Percentiles rank a stretch among this genome's conserved stretches.
phyloP scores from a whole-genome alignment of 1,140 invertebrate genomes.

The Drosophila persimilis region DNA sequence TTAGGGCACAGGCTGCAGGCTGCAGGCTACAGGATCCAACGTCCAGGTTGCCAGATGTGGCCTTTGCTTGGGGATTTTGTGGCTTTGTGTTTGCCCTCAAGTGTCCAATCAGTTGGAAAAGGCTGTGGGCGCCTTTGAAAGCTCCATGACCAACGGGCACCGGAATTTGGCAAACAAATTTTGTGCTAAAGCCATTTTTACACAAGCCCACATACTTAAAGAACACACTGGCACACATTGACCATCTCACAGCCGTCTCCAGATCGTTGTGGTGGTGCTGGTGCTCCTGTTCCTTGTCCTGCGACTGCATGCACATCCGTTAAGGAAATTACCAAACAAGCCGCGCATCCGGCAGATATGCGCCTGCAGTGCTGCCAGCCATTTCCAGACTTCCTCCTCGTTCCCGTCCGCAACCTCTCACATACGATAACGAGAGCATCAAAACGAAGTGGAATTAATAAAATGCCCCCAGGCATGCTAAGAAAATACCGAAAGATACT shows the following conservation, averaged over 20 bases:
- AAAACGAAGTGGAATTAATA: slow-evolving; percentile 71
- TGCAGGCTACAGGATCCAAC: too few relatives aligned
- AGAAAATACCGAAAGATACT: background rate
- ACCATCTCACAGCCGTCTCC: slow-evolving; percentile 10
- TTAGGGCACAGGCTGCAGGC: background rate
- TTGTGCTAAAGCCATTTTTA: slow-evolving; percentile 16
- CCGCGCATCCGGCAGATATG: slow-evolving; percentile 76
- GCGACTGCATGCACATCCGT: slow-evolving; percentile 74
- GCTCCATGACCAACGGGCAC: slow-evolving; percentile 15
- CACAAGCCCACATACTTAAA: slow-evolving; percentile 1
- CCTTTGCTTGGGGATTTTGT: slow-evolving; percentile 21
- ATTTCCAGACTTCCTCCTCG: slow-evolving; percentile 25
- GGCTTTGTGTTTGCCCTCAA: slow-evolving; percentile 33
- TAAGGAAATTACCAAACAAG: slow-evolving; percentile 81
- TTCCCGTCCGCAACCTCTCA: background rate
- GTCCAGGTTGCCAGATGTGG: background rate
- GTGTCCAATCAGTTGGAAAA: slow-evolving; percentile 67
- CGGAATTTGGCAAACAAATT: slow-evolving; percentile 52
- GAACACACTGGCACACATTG: slow-evolving; percentile 23
- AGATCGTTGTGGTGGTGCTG: slow-evolving; percentile 42
- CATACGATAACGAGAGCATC: slow-evolving; percentile 45
- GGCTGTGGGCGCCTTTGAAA: slow-evolving; percentile 37
- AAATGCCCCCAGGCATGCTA: slow-evolving; percentile 72
- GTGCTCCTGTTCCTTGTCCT: slow-evolving; percentile 42
- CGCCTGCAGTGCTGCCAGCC: slow-evolving; percentile 58